Evolutionary conservation across 2,797 vertebrate species (phyloP).

Genomic region (Anabas testudineus): DNA sequence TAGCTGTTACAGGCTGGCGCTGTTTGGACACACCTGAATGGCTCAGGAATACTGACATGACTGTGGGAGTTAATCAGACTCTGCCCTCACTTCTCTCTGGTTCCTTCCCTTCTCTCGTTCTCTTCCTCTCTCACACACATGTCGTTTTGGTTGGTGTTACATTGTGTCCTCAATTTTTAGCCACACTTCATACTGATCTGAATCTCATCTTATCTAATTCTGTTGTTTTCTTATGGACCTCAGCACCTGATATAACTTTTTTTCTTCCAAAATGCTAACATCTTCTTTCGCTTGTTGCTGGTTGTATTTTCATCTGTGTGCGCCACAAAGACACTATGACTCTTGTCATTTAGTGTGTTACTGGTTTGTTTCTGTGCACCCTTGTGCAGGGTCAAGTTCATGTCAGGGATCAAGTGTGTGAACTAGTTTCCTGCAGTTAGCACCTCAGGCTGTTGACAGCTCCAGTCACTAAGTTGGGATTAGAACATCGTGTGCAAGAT

Average conservation of each 20-base stretch:
- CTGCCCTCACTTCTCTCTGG: conserved; percentile 9
- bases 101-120: conserved; percentile 5
- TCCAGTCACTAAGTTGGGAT: conserved; percentile 52
- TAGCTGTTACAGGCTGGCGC: conserved; percentile 85
- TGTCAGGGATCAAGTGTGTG: conserved; percentile 73
- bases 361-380: conserved; percentile 28
- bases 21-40: conserved; percentile 89
- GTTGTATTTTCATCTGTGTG: conserved; percentile 1
- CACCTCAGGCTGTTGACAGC: conserved; percentile 78
- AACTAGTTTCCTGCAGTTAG: conserved; percentile 72
- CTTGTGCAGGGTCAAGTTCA: conserved; percentile 43
- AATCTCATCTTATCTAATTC: conserved; percentile 22
- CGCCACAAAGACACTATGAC: not conserved
- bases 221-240: conserved; percentile 16
- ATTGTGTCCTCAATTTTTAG: conserved; percentile 18
- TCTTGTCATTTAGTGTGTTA: conserved; percentile 22
- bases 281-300: not conserved
- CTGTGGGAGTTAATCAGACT: conserved; percentile 34
- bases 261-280: conserved; percentile 3
- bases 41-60: conserved; percentile 80
- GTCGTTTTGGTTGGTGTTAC: conserved; percentile 11
- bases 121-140: not conserved
- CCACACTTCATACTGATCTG: conserved; percentile 7
- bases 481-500: conserved; percentile 36
- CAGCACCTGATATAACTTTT: conserved; percentile 21